Percentiles rank a stretch among this genome's conserved stretches.
phyloP scores from a whole-genome alignment of 2,113 vertebrate species.

The Tangachromis dhanisi region DNA sequence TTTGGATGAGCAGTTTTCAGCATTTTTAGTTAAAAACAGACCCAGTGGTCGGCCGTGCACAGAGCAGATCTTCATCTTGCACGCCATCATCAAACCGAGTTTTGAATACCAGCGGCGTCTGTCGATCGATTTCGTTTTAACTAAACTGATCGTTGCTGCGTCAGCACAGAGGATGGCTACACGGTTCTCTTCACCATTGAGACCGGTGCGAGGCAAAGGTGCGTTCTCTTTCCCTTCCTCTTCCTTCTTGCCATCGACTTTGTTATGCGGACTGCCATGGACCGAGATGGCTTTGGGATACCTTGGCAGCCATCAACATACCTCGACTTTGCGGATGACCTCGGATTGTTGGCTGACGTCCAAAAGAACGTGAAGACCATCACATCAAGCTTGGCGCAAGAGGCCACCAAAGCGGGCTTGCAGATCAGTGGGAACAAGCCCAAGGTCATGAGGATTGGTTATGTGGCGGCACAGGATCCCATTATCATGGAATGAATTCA shows the following conservation, averaged over 20 bases:
- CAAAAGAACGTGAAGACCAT: background rate
- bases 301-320: background rate
- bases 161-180: background rate
- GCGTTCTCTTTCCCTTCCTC: background rate
- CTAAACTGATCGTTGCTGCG: background rate
- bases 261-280: background rate
- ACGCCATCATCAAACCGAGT: background rate
- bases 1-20: background rate
- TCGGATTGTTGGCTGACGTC: background rate
- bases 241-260: background rate
- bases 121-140: background rate
- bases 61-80: background rate
- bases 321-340: background rate
- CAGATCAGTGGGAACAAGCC: background rate
- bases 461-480: background rate
- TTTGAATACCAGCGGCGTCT: background rate
- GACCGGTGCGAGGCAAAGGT: background rate
- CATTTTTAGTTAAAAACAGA: background rate
- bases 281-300: background rate
- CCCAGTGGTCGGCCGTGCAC: background rate
- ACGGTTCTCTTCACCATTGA: background rate
- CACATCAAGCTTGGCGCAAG: background rate
- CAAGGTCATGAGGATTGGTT: background rate
- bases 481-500: background rate
- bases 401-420: fast-evolving